A percentile compares a stretch with the other conserved stretches of the same genome.
Evolutionary conservation across 2,113 vertebrate species (phyloP).

Genomic region (Tichodroma muraria): DNA sequence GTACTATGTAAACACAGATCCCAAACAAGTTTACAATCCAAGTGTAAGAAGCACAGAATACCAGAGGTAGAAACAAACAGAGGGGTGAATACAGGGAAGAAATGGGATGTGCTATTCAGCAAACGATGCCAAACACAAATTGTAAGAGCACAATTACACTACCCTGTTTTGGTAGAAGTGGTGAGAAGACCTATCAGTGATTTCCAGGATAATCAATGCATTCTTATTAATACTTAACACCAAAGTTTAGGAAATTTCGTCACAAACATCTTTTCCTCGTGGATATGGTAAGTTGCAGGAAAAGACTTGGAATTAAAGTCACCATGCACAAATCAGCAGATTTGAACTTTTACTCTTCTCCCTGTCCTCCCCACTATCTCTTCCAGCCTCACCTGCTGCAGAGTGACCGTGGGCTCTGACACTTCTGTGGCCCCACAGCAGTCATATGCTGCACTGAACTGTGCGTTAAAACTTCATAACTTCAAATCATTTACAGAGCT

Average conservation of each 20-base stretch:
- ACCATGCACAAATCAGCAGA: background rate
- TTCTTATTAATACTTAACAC: background rate
- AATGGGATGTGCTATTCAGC: background rate
- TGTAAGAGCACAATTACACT: rapidly evolving
- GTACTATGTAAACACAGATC: background rate
- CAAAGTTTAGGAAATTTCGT: background rate
- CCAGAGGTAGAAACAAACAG: background rate
- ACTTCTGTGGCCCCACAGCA: too few relatives aligned
- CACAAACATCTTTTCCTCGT: background rate
- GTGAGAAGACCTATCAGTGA: background rate
- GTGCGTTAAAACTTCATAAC: background rate
- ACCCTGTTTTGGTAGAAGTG: background rate
- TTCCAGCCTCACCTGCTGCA: background rate
- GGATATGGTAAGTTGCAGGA: background rate
- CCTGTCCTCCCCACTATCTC: background rate
- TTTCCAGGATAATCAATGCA: background rate
- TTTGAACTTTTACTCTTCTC: background rate
- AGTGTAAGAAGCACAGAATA: background rate
- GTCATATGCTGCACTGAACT: background rate
- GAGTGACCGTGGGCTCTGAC: background rate
- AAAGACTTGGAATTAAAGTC: background rate
- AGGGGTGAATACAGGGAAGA: background rate
- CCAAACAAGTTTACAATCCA: background rate
- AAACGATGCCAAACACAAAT: background rate
- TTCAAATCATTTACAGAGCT: background rate